These are phyloP conservation scores for Leptestheria dahalacensis DNA, from an alignment of 1,140 invertebrate genomes.

Conservation along the genomic window DNA sequence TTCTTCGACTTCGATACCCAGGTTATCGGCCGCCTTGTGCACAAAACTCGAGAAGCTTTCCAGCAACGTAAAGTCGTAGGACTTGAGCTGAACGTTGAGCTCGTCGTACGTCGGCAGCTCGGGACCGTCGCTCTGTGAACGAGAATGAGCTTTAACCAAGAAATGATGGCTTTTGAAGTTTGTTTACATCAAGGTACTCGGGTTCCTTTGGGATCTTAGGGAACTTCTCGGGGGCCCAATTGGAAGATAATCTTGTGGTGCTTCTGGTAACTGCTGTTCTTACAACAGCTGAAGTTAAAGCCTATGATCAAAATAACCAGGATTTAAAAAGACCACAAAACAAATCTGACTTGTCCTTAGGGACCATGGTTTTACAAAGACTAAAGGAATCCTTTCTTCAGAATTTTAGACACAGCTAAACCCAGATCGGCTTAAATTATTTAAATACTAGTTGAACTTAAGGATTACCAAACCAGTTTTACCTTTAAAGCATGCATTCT, in stretches of 20 bases:
- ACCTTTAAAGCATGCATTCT: too few species aligned
- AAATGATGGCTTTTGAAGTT: neutral
- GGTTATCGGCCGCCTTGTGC: slow-evolving; percentile 47
- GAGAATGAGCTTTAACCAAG: neutral
- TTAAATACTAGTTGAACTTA: too few species aligned
- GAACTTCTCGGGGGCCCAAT: neutral
- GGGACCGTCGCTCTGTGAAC: slow-evolving; percentile 22
- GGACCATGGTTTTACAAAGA: too few species aligned
- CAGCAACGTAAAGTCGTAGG: slow-evolving; percentile 63
- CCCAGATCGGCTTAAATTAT: too few species aligned
- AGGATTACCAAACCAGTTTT: too few species aligned
- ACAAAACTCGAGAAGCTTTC: slow-evolving; percentile 64
- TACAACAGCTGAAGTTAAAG: too few species aligned
- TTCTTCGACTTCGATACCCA: slow-evolving; percentile 60
- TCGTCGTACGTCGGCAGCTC: slow-evolving; percentile 46
- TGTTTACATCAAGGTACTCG: slow-evolving; percentile 21
- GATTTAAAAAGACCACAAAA: too few species aligned
- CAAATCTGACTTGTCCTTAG: too few species aligned
- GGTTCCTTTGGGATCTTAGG: slow-evolving; percentile 17
- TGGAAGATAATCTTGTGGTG: neutral
- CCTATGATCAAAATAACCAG: too few species aligned
- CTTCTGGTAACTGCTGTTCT: too few species aligned
- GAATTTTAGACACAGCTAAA: too few species aligned
- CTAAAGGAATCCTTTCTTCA: too few species aligned
- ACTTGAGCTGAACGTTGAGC: slow-evolving; percentile 60